phyloP scores from a whole-genome alignment of 2,797 vertebrate genomes.

The Semaprochilodus insignis region DNA sequence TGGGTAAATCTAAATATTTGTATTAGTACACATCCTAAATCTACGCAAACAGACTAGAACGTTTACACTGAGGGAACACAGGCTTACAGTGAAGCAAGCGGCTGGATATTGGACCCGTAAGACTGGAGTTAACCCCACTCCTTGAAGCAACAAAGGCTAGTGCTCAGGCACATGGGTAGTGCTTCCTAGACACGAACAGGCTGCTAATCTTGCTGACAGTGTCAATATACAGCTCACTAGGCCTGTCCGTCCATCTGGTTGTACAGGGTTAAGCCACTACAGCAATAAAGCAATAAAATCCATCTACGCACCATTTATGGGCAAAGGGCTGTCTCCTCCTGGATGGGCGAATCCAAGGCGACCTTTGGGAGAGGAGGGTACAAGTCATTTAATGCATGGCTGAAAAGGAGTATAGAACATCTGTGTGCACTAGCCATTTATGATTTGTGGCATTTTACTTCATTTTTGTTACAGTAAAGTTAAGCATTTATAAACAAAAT shows the following conservation, averaged over 20 bases:
- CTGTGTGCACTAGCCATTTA: constrained; percentile 9
- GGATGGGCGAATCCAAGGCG: constrained; percentile 88
- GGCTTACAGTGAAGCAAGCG: constrained; percentile 19
- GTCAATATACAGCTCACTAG: constrained; percentile 33
- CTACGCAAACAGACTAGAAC: constrained; percentile 58
- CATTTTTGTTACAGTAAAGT: neutral
- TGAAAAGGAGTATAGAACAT: constrained; percentile 20
- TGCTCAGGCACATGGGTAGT: constrained; percentile 13
- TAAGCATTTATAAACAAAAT: neutral
- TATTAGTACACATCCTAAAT: constrained; percentile 41
- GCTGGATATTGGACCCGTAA: neutral
- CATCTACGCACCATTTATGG: constrained; percentile 86
- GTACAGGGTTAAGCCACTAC: constrained; percentile 11
- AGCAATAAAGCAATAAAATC: constrained; percentile 53
- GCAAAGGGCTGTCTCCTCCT: constrained; percentile 87
- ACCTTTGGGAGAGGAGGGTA: constrained; percentile 75
- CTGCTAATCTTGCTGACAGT: constrained; percentile 43
- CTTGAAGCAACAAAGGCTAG: constrained; percentile 14
- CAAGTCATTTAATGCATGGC: constrained; percentile 50
- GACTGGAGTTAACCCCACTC: neutral
- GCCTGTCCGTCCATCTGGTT: constrained; percentile 21
- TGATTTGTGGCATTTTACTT: constrained; percentile 6
- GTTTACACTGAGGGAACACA: constrained; percentile 51
- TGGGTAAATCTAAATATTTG: constrained; percentile 22
- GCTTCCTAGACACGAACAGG: constrained; percentile 41